Conservation (phyloP, 2,113 vertebrate species). For the Otolemur garnettii region DNA sequence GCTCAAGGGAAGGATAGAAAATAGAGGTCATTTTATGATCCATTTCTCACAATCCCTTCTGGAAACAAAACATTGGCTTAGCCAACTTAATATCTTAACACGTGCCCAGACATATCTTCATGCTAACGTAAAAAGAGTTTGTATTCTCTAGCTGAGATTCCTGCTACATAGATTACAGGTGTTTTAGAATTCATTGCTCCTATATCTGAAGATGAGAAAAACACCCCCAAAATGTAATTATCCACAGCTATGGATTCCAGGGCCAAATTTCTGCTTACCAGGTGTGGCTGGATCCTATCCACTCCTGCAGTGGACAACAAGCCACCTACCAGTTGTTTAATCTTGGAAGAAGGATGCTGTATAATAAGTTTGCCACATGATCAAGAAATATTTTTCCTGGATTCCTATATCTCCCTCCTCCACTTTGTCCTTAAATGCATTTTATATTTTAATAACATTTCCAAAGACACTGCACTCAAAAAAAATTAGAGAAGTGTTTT, state of each 20-base stretch:
- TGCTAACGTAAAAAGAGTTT: neutral
- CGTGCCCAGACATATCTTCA: neutral
- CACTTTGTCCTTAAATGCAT: constrained; percentile 70
- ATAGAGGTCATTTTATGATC: neutral
- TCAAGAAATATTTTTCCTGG: constrained; percentile 83
- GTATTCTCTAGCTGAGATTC: neutral
- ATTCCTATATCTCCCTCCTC: constrained; percentile 66
- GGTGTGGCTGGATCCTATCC: constrained; percentile 63
- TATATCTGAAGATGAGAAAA: constrained; percentile 25
- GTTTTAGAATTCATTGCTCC: neutral
- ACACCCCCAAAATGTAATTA: neutral
- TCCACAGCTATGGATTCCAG: constrained; percentile 21
- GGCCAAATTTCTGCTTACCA: constrained; percentile 69
- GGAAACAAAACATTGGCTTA: neutral
- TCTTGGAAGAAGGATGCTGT: constrained; percentile 73
- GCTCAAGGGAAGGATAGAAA: neutral
- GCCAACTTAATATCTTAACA: neutral
- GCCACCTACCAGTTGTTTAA: constrained; percentile 56
- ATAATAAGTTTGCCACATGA: constrained; percentile 78
- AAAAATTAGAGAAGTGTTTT: constrained; percentile 71
- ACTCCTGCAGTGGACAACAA: neutral
- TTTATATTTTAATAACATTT: constrained; percentile 72
- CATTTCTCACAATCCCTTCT: neutral
- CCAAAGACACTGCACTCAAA: constrained; percentile 63
- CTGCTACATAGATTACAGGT: neutral